Evolutionary conservation across 2,113 vertebrate species (phyloP), one percentile per base, ranked within the genome.

Genomic region (Ptilorrhoa leucosticta): DNA sequence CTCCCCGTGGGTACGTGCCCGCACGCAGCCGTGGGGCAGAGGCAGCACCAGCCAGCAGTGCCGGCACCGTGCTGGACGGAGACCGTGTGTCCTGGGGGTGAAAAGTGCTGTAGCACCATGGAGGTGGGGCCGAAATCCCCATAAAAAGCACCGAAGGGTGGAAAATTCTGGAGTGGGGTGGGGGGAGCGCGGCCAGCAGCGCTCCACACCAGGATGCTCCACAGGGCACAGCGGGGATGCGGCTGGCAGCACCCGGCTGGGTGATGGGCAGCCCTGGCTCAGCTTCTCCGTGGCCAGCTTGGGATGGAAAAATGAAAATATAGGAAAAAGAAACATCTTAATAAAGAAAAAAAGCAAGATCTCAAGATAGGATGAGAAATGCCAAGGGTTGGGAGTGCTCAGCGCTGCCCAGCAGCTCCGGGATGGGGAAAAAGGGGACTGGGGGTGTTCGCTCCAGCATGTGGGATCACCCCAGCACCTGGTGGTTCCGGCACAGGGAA

Each of bases 41-140:
- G 83, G 79, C 82, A 83, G 91, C 94, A 79, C 88, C 90, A 84
- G 60, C 93, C 93, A 33, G 93, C 6, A 15, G 94, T 50, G 78
- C 96, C 1, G 2, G 92, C 77, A 53, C 73, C 19, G 2, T 12
- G 14, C 66, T 8, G 20, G 71, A 39, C 4, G 2, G n/a, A 77
- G 42, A 4, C 2, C 0, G 1, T 6, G 54, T 63, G 63, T 42
- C 56, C 79, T 77, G 79, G 88, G 53, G 27, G 7, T 63, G 71
- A 35, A 71, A 24, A 70, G 56, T 56, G 90, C 93, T 64, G 5
- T 84, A 94, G 92, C 96, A 96, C 95, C 87, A 0, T 37, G 47
- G 66, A 50, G 37, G 3, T 12, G 15, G 45, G 54, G 79, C 44
- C 10, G 23, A 16, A 31, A 69, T 56, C 72, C 95, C 78, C 15